Percentiles rank a stretch among this genome's conserved stretches.
Evolutionary conservation across 2,888 invertebrate species (phyloP).

Genomic region (Rhodophaea formosa): DNA sequence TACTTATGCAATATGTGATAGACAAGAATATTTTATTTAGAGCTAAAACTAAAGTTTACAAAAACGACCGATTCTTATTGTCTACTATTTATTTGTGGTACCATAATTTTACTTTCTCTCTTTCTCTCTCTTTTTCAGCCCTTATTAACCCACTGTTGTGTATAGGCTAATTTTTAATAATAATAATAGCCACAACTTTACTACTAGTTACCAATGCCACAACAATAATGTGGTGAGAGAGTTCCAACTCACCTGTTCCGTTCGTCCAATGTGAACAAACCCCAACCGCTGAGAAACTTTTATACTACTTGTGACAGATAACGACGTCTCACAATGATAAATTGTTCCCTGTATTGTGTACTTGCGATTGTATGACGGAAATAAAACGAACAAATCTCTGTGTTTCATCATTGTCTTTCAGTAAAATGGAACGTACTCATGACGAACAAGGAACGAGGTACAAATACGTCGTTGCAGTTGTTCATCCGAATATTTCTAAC

Average conservation of each 20-base stretch:
- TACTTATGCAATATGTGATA: too few species aligned
- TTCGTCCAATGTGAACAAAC: slow-evolving; percentile 3
- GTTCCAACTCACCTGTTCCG: neutral
- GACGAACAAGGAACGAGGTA: neutral
- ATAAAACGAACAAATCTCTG: slow-evolving; percentile 12
- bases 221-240: neutral
- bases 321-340: slow-evolving; percentile 11
- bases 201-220: neutral
- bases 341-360: slow-evolving; percentile 15
- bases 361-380: slow-evolving; percentile 14
- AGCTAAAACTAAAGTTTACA: too few species aligned
- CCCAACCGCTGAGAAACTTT: neutral
- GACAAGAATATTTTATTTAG: too few species aligned
- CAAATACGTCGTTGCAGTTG: neutral
- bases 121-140: too few species aligned
- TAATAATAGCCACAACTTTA: too few species aligned
- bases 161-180: too few species aligned
- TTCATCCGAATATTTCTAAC: too few species aligned
- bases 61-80: too few species aligned
- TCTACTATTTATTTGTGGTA: too few species aligned
- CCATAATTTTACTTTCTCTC: too few species aligned
- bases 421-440: slow-evolving; percentile 2
- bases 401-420: slow-evolving; percentile 2
- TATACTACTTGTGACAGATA: slow-evolving; percentile 15
- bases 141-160: too few species aligned